A percentile compares a stretch with the other conserved stretches of the same genome.
These are phyloP conservation scores for Caenorhabditis becei DNA, from an alignment of 2,888 invertebrate species.

Conservation along the genomic window DNA sequence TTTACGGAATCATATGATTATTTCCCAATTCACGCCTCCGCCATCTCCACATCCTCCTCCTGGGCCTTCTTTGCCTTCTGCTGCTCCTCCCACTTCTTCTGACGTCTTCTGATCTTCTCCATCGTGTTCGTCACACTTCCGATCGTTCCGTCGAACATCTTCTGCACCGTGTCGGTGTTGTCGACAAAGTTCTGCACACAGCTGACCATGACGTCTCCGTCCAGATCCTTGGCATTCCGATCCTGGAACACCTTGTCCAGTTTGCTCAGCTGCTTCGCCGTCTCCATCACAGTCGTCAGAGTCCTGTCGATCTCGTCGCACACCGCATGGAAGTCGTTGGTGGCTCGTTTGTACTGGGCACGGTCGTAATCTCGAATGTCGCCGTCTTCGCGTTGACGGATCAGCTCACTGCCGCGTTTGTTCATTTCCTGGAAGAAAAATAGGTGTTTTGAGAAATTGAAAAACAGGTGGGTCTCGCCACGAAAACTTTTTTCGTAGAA, in stretches of 20 bases:
- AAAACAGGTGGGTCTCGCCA: too few species aligned
- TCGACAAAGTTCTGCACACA: constrained; percentile 44
- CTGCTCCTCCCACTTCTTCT: constrained; percentile 46
- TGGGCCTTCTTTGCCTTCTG: constrained; percentile 10
- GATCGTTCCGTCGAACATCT: constrained; percentile 57
- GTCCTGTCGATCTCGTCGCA: constrained; percentile 53
- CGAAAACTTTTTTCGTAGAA: too few species aligned
- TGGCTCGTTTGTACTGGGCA: constrained; percentile 43
- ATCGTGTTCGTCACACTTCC: constrained; percentile 44
- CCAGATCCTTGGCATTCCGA: constrained; percentile 20
- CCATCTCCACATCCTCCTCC: constrained; percentile 30
- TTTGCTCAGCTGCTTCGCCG: constrained; percentile 52
- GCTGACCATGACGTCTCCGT: constrained; percentile 44
- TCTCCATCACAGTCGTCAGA: constrained; percentile 52
- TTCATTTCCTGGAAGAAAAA: constrained; percentile 35
- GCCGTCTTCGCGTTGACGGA: constrained; percentile 17
- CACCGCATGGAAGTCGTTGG: constrained; percentile 50
- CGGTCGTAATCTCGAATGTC: constrained; percentile 1
- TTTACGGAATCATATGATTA: too few species aligned
- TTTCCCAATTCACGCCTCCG: too few species aligned
- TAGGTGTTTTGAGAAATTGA: too few species aligned
- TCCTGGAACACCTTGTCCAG: constrained; percentile 58
- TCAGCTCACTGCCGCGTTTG: constrained; percentile 23
- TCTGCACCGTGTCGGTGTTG: constrained; percentile 48
- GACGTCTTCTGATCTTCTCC: constrained; percentile 52